A percentile compares a stretch with the other conserved stretches of the same genome.
Conservation (phyloP, 2,797 vertebrate species). For the Acipenser transmontanus region DNA sequence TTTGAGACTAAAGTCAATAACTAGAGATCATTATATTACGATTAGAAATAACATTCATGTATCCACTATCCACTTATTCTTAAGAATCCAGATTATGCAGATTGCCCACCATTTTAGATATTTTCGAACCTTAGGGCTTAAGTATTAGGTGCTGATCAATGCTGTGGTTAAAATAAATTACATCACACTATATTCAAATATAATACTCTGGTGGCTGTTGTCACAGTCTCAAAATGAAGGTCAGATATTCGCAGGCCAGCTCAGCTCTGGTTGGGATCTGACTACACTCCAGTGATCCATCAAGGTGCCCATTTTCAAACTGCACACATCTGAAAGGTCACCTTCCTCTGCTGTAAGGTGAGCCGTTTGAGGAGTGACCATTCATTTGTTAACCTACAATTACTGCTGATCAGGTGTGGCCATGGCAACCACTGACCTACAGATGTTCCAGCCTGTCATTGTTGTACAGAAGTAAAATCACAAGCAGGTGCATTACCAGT, state of each 20-base stretch:
- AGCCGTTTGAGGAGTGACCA: not conserved
- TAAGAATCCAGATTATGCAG: too few relatives aligned
- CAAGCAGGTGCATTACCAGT: too few relatives aligned
- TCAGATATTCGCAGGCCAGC: not conserved
- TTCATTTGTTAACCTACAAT: not conserved
- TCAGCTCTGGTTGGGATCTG: not conserved
- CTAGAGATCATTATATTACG: constrained; percentile 49
- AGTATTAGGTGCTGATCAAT: too few relatives aligned
- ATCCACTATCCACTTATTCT: too few relatives aligned
- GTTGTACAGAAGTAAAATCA: too few relatives aligned
- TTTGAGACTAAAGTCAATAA: constrained; percentile 62
- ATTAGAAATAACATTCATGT: too few relatives aligned
- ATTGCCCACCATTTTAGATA: too few relatives aligned
- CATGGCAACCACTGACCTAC: constrained; percentile 6
- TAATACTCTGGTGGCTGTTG: too few relatives aligned
- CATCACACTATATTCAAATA: too few relatives aligned
- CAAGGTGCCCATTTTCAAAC: not conserved
- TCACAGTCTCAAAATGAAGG: not conserved
- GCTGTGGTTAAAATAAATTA: too few relatives aligned
- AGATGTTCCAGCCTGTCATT: not conserved
- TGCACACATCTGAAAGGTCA: not conserved
- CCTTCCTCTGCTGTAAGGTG: not conserved
- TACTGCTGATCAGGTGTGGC: not conserved
- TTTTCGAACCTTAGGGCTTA: too few relatives aligned
- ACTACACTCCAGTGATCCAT: not conserved